Percentiles rank a stretch among this genome's conserved stretches.
These are phyloP conservation scores for Trichonephila inaurata DNA, from an alignment of 1,140 invertebrate species.

Conservation along the genomic window DNA sequence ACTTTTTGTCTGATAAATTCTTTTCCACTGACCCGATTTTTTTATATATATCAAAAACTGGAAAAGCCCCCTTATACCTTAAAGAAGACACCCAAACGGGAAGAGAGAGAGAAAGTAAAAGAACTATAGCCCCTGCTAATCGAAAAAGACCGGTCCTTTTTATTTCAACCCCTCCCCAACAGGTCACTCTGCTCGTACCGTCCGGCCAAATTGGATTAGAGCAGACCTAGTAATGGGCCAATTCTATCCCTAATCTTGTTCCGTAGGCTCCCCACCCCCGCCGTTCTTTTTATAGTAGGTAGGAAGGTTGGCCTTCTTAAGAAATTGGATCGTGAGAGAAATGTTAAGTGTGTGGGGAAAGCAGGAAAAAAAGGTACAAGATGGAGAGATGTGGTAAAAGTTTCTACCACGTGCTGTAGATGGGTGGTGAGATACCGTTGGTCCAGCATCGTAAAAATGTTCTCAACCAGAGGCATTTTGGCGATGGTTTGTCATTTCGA, in stretches of 20 bases:
- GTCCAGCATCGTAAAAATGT: background rate
- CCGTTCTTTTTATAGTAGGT: constrained; percentile 46
- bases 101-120: constrained; percentile 28
- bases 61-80: background rate
- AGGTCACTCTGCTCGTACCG: constrained; percentile 63
- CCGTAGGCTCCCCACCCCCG: background rate
- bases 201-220: constrained; percentile 74
- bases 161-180: constrained; percentile 67
- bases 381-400: constrained; percentile 26
- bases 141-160: constrained; percentile 70
- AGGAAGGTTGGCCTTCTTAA: constrained; percentile 70
- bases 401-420: constrained; percentile 16
- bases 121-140: constrained; percentile 58
- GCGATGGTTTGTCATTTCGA: background rate
- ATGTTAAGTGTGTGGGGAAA: constrained; percentile 37
- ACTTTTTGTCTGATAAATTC: background rate
- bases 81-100: constrained; percentile 7
- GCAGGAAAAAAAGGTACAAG: background rate
- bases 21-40: background rate
- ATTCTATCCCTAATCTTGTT: constrained; percentile 76
- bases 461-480: background rate
- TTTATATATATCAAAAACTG: constrained; percentile 7
- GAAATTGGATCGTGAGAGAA: constrained; percentile 74
- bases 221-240: constrained; percentile 75
- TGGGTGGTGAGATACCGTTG: background rate